These are phyloP conservation scores for Hyles euphorbiae DNA, from an alignment of 1,140 invertebrate species.

Conservation along the genomic window DNA sequence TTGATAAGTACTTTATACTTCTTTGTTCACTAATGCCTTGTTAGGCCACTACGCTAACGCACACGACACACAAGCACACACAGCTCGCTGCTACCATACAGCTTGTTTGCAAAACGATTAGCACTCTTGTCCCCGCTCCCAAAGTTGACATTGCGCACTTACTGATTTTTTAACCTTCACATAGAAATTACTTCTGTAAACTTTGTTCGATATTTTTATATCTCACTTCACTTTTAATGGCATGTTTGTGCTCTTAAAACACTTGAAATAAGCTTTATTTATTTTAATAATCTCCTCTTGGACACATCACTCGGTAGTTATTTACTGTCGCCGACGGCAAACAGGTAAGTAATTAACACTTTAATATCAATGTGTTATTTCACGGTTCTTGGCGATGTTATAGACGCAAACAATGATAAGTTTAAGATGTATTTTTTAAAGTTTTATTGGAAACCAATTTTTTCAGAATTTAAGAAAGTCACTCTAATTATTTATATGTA, in stretches of 20 bases:
- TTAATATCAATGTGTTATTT: neutral
- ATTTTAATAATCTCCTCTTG: no score
- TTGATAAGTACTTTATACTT: slow-evolving; percentile 36
- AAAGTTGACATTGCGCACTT: slow-evolving; percentile 68
- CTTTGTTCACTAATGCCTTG: slow-evolving; percentile 38
- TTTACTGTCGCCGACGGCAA: neutral
- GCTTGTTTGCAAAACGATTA: slow-evolving; percentile 68
- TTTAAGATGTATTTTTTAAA: no score
- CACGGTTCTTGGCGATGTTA: no score
- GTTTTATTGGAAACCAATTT: no score
- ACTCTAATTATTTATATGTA: no score
- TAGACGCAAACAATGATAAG: no score
- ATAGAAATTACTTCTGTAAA: slow-evolving; percentile 52
- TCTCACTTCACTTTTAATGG: slow-evolving; percentile 35
- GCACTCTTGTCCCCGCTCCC: slow-evolving; percentile 52
- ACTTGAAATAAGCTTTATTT: slow-evolving; percentile 5
- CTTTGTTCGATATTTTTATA: slow-evolving; percentile 33
- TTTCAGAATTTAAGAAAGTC: no score
- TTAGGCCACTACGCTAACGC: slow-evolving; percentile 50
- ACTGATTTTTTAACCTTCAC: slow-evolving; percentile 59
- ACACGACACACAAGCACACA: slow-evolving; percentile 47
- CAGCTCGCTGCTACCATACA: slow-evolving; percentile 46
- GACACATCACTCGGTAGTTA: slow-evolving; percentile 3
- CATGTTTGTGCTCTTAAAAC: slow-evolving; percentile 23
- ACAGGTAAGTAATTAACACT: slow-evolving; percentile 5